These are phyloP conservation scores for Cisticola juncidis DNA, from an alignment of 2,113 vertebrate species.

Conservation along the genomic window DNA sequence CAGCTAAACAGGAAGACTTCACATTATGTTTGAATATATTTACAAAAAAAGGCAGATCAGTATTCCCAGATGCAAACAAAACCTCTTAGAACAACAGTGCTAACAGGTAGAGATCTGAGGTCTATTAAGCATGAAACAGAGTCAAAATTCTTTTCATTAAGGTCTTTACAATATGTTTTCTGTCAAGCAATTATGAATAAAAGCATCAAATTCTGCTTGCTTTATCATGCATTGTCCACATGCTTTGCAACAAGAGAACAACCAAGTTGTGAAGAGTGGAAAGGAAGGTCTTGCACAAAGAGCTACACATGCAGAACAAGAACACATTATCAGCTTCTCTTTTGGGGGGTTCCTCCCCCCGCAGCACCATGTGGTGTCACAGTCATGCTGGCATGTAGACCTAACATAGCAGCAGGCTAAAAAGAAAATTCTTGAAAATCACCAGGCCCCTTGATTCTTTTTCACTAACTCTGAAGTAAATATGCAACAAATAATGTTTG, in stretches of 20 bases:
- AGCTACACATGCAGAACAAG: slow-evolving; percentile 50
- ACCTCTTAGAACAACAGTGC: background rate
- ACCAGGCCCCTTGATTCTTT: background rate
- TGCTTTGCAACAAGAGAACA: slow-evolving; percentile 9
- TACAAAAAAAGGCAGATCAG: background rate
- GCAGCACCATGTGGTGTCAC: background rate
- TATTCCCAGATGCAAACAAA: background rate
- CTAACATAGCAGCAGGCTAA: background rate
- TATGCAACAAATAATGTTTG: background rate
- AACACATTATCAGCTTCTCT: slow-evolving; percentile 26
- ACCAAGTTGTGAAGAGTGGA: background rate
- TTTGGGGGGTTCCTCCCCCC: background rate
- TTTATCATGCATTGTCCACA: slow-evolving; percentile 20
- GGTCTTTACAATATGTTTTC: background rate
- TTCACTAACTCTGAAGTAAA: background rate
- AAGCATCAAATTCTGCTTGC: background rate
- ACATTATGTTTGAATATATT: background rate
- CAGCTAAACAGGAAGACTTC: background rate
- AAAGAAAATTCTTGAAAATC: background rate
- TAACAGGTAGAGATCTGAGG: background rate
- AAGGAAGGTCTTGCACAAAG: slow-evolving; percentile 37
- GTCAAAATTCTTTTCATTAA: background rate
- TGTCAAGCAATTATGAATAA: background rate
- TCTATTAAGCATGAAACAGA: background rate
- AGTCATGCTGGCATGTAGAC: background rate